Base-by-base conservation (phyloP, 2,888 invertebrate species). In the Callyntrura guangdongensis region DNA sequence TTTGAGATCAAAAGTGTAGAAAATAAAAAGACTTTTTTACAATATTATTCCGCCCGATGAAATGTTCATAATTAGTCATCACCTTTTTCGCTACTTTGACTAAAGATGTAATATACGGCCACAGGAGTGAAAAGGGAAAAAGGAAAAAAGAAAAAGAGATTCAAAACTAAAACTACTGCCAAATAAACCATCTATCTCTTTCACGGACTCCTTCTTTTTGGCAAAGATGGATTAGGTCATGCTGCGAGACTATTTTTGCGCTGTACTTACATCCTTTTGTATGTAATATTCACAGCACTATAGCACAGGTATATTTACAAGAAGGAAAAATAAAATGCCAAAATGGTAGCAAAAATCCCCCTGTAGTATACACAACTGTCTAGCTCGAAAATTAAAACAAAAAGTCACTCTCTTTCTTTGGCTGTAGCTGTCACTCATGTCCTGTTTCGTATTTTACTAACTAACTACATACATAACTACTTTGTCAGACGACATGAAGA, bases 391-490 rank as follows among this genome's bases (percentile, higher is more conserved):
- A 85, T 90, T 81, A 90, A 90, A 90, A 90, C 90, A 90, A 90
- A 79, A 74, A 84, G 84, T 89, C 79, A 81, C 85, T 77, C 90
- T 85, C 74, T 84, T 49, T 74, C 64, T 67, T 64, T 90, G 82
- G 86, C 90, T 90, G 90, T 90, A 74, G 86, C 90, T 90, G 90
- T 90, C 90, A 90, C 86, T 90, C 90, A 86, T 53, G 86, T 90
- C 90, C 72, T 82, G 84, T 69, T 86, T 45, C 72, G 47, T 67
- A 83, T 67, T 81, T 77, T 81, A 61, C 81, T 77, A 77, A 61
- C 81, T 77, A 77, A 61, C 81, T 72, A 36, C 11, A 9, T 72
- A 36, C 11, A 12, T 69, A 86, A 53, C 81, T 47, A 79, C 74
- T 90, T 90, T 81, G 86, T 86, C 81, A 86, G 64, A 49, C 36